Evolutionary conservation across 2,113 vertebrate genomes (phyloP).

Genomic region (Pandion haliaetus): DNA sequence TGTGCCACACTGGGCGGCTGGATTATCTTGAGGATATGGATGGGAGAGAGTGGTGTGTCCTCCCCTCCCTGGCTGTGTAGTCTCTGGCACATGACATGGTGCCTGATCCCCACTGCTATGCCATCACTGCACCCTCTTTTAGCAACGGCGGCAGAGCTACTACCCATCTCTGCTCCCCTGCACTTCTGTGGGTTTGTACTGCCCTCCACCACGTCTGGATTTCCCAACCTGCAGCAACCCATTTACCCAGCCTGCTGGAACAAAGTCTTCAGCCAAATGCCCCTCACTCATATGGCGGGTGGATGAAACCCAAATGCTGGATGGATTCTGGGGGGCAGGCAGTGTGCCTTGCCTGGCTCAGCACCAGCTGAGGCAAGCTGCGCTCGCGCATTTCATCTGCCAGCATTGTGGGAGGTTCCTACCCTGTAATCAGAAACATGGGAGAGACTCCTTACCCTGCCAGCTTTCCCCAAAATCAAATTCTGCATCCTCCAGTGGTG

Average conservation of each 20-base stretch:
- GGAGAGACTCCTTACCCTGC: not conserved
- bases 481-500: not conserved
- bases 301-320: not conserved
- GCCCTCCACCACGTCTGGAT: fast-evolving
- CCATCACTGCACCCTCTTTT: not conserved
- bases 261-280: not conserved
- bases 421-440: not conserved
- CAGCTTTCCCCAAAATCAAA: not conserved
- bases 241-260: not conserved
- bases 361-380: not conserved
- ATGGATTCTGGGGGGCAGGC: not conserved
- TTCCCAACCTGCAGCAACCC: not conserved
- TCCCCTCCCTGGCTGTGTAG: not conserved
- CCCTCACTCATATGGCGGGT: fast-evolving
- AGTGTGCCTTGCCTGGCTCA: not conserved
- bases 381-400: not conserved
- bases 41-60: not conserved
- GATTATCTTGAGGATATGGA: not conserved
- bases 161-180: too few species aligned
- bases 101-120: not conserved
- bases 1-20: not conserved
- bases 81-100: not conserved
- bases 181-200: not conserved
- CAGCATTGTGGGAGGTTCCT: not conserved
- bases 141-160: not conserved